Evolutionary conservation across 2,797 vertebrate species (phyloP).

Genomic region (Champsocephalus esox): DNA sequence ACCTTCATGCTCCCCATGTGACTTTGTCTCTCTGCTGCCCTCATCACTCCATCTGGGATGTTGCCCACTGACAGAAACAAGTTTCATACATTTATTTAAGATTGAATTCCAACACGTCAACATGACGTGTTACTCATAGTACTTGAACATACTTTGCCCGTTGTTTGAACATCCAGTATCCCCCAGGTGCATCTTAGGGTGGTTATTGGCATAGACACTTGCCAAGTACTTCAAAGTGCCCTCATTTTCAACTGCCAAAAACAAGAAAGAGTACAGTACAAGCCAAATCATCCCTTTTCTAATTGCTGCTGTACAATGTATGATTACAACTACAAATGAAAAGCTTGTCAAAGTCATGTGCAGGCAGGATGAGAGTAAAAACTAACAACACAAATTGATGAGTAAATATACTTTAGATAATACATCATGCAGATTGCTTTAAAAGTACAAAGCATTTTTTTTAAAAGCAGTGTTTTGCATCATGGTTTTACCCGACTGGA

Average conservation of each 20-base stretch:
- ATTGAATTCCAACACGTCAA: background rate
- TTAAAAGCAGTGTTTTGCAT: background rate
- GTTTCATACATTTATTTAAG: background rate
- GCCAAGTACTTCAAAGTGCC: conserved; percentile 95
- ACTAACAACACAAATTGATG: background rate
- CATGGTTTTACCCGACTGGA: conserved; percentile 88
- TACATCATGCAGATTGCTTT: background rate
- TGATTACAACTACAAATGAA: background rate
- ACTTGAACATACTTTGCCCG: conserved; percentile 75
- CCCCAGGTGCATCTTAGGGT: conserved; percentile 93
- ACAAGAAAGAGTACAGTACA: conserved; percentile 29
- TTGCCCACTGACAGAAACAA: conserved; percentile 83
- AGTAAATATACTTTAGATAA: background rate
- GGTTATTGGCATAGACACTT: conserved; percentile 93
- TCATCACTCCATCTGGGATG: conserved; percentile 92
- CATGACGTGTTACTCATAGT: background rate
- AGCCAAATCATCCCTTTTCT: background rate
- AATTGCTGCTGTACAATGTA: background rate
- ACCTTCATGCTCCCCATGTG: conserved; percentile 99
- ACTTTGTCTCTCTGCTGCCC: conserved; percentile 93
- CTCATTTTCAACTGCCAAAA: conserved; percentile 90
- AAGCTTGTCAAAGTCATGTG: background rate
- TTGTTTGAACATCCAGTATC: conserved; percentile 91
- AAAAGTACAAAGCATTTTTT: background rate
- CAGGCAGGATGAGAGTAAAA: conserved; percentile 11